phyloP scores from a whole-genome alignment of 2,888 invertebrate species.

The Bhutanitis thaidina region DNA sequence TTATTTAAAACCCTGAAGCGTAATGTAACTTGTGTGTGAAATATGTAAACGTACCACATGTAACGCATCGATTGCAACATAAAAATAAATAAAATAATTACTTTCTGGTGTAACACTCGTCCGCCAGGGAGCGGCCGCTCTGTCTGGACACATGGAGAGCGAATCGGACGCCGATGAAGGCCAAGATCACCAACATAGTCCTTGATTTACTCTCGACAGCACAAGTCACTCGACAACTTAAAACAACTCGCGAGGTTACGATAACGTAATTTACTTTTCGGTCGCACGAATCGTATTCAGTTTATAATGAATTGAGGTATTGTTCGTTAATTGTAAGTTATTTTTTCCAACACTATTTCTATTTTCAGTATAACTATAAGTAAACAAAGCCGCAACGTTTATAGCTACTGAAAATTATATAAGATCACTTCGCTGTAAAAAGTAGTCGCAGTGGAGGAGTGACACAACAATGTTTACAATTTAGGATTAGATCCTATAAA shows the following conservation, averaged over 20 bases:
- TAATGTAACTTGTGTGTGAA: not conserved
- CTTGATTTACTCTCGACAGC: constrained; percentile 13
- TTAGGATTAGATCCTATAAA: too few relatives aligned
- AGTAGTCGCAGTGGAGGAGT: too few relatives aligned
- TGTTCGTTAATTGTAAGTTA: too few relatives aligned
- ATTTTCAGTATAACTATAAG: too few relatives aligned
- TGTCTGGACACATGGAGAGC: constrained; percentile 71
- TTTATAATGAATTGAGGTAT: too few relatives aligned
- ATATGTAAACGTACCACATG: constrained; percentile 33
- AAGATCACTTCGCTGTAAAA: too few relatives aligned
- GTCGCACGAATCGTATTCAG: too few relatives aligned
- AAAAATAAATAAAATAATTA: constrained; percentile 36
- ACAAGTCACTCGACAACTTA: not conserved
- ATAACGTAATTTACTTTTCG: not conserved
- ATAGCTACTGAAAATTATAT: too few relatives aligned
- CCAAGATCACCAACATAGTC: constrained; percentile 72
- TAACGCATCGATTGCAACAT: constrained; percentile 21
- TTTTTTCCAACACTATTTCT: too few relatives aligned
- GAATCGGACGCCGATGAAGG: constrained; percentile 69
- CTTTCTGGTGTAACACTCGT: constrained; percentile 76
- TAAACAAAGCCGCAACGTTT: too few relatives aligned
- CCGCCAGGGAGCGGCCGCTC: constrained; percentile 64
- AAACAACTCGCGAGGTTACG: constrained; percentile 1
- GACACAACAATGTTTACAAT: too few relatives aligned
- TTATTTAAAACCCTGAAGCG: not conserved